phyloP scores from a whole-genome alignment of 1,140 invertebrate species.

The Saccostrea glomerata region DNA sequence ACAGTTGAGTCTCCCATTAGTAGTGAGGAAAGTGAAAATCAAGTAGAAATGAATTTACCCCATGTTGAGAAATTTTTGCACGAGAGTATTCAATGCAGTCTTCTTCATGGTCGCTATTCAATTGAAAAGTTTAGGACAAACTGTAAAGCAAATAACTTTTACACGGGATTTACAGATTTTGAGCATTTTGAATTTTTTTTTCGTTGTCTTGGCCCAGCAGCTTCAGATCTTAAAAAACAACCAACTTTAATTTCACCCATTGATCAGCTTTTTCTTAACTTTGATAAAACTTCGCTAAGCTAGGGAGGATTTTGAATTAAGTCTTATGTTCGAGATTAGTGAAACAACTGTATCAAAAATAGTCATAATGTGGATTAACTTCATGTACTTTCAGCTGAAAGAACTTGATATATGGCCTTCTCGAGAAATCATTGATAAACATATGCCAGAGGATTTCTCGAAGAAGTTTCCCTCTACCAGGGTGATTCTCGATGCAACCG shows the following conservation, averaged over 20 bases:
- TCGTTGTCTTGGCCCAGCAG: no score
- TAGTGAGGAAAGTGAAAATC: background rate
- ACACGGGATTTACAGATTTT: constrained; percentile 54
- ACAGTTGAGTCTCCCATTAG: background rate
- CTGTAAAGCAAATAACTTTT: constrained; percentile 36
- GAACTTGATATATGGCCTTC: constrained; percentile 42
- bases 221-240: constrained; percentile 46
- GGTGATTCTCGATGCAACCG: no score
- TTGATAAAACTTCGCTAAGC: constrained; percentile 53
- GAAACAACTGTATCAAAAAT: constrained; percentile 25
- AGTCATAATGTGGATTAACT: constrained; percentile 53
- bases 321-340: constrained; percentile 45
- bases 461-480: no score
- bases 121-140: constrained; percentile 39
- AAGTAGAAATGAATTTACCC: background rate
- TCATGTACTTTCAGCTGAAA: constrained; percentile 46
- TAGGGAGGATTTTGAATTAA: constrained; percentile 48
- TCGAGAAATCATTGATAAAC: constrained; percentile 7
- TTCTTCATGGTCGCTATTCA: background rate
- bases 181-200: constrained; percentile 43
- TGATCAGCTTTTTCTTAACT: constrained; percentile 53
- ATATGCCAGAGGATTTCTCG: constrained; percentile 62
- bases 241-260: constrained; percentile 27
- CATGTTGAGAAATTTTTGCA: background rate
- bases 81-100: background rate